A percentile compares a stretch with the other conserved stretches of the same genome.
phyloP scores from a whole-genome alignment of 2,113 vertebrate genomes.

The Varanus salvator region DNA sequence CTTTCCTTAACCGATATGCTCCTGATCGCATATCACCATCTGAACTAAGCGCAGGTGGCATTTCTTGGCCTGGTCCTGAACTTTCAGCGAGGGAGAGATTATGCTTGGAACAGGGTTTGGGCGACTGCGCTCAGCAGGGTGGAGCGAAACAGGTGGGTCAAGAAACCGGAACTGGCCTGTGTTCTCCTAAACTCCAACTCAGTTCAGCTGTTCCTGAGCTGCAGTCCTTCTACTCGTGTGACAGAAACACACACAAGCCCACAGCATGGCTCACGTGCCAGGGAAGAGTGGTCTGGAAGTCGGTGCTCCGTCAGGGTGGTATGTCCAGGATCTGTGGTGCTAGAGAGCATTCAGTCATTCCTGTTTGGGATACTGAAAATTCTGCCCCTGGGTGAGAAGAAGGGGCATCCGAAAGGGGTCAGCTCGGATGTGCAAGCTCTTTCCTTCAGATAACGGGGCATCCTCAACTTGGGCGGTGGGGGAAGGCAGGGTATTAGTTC shows the following conservation, averaged over 20 bases:
- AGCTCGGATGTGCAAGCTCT: background rate
- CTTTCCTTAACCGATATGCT: background rate
- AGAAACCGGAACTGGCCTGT: background rate
- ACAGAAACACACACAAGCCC: background rate
- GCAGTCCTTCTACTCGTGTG: background rate
- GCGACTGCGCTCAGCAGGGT: too few species aligned
- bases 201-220: background rate
- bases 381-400: background rate
- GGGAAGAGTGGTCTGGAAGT: too few species aligned
- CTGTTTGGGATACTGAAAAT: background rate
- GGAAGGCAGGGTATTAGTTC: background rate
- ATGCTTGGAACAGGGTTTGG: background rate
- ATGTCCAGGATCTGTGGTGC: too few species aligned
- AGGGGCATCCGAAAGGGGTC: background rate
- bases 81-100: background rate
- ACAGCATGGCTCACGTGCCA: background rate
- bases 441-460: too few species aligned
- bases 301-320: too few species aligned
- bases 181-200: background rate
- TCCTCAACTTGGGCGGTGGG: background rate
- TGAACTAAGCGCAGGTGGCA: background rate
- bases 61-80: background rate
- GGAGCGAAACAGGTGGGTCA: background rate
- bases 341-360: too few species aligned
- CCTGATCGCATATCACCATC: too few species aligned